Evolutionary conservation across 2,113 vertebrate genomes (phyloP).

Genomic region (Ancistrus triradiatus): DNA sequence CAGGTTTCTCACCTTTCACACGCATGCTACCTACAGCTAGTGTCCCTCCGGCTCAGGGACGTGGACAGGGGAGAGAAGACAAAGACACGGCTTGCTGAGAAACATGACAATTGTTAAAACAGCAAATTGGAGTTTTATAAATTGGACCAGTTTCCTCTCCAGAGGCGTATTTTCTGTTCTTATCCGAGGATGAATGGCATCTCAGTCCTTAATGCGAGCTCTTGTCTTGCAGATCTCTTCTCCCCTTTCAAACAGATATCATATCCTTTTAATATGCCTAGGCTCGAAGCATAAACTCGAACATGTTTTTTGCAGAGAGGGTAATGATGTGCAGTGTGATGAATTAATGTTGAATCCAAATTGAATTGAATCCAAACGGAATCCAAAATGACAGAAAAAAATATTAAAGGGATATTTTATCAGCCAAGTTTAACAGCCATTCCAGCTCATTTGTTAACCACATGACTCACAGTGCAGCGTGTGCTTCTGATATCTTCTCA

Average conservation of each 20-base stretch:
- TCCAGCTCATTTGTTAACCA: slow-evolving; percentile 40
- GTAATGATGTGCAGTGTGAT: background rate
- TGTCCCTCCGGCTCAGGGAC: slow-evolving; percentile 7
- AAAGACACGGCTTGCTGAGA: slow-evolving; percentile 3
- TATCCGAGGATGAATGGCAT: background rate
- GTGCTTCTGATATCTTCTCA: slow-evolving; percentile 19
- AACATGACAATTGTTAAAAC: background rate
- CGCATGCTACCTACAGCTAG: slow-evolving; percentile 60
- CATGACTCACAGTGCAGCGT: slow-evolving; percentile 27
- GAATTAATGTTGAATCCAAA: background rate
- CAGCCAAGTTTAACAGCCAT: slow-evolving; percentile 37
- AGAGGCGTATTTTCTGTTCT: background rate
- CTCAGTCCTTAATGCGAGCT: slow-evolving; percentile 21
- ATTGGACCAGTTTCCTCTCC: background rate
- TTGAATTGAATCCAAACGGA: background rate
- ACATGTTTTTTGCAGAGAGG: background rate
- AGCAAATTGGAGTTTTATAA: background rate
- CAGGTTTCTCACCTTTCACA: slow-evolving; percentile 91
- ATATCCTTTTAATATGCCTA: slow-evolving; percentile 50
- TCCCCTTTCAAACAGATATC: slow-evolving; percentile 36
- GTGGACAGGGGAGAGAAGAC: slow-evolving; percentile 1
- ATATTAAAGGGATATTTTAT: slow-evolving; percentile 50
- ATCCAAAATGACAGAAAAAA: slow-evolving; percentile 15
- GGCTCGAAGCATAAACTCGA: background rate
- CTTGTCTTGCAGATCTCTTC: slow-evolving; percentile 26